Evolutionary conservation across 2,888 invertebrate species (phyloP), one percentile per base, ranked within the genome.

Genomic region (Nemotelus pantherinus): DNA sequence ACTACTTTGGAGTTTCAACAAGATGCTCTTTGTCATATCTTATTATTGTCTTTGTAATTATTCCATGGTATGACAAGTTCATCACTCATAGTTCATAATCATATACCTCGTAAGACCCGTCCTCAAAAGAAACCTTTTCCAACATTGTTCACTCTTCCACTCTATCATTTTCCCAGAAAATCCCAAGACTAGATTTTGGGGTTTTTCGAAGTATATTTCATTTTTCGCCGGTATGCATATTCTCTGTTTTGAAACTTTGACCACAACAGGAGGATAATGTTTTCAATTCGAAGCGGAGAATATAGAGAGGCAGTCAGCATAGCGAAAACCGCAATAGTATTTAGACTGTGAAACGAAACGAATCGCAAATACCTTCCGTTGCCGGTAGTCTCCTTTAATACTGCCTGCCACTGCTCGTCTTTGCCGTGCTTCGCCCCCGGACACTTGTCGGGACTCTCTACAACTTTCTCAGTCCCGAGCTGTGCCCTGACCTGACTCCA

Each of bases 261-360:
- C 67, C 67, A 68, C 67, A 68, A 68, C 67, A 68, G 67, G 67
- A 68, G 67, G 67, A 68, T 68, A 68, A 68, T 68, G 50, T 68
- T 65, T 68, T 68, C 47, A 68, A 47, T 68, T 39, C 67, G 25
- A 25, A 25, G 48, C 48, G 25, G 50, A 25, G 60, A 60, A 60
- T 60, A 60, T 60, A 39, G n/a, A 68, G 48, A 50, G 48, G 48
- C 67, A 68, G 67, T 68, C 67, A 68, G 67, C 67, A 68, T 68
- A 50, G 48, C 67, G 67, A 68, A 68, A 68, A 68, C 67, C 67
- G 48, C 67, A 68, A 68, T 68, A n/a, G 67, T 68, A 68, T 68
- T 68, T 68, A 48, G 67, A 68, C 50, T 48, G 67, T 50, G 67
- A 50, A 68, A 68, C 67, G 67, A n/a, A 68, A 48, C 50, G 67